Percentiles rank a stretch among this genome's conserved stretches.
These are phyloP conservation scores for Caenorhabditis drosophilae DNA, from an alignment of 2,888 invertebrate genomes.

Conservation along the genomic window DNA sequence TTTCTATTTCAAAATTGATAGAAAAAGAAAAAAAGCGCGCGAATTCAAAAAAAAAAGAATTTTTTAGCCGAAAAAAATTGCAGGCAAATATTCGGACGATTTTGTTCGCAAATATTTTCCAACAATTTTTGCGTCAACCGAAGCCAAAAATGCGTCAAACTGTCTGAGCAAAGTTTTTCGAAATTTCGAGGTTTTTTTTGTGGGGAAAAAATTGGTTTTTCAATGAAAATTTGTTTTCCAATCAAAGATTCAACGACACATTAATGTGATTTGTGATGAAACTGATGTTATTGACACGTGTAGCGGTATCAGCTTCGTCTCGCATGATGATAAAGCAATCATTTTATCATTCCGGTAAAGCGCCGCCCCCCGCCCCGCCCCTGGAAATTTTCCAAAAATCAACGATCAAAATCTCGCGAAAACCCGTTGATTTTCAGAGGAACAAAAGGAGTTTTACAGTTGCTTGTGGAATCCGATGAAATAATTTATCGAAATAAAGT, in stretches of 20 bases:
- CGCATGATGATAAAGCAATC: slow-evolving; percentile 40
- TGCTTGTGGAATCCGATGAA: slow-evolving; percentile 39
- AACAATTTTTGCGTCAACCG: slow-evolving; percentile 47
- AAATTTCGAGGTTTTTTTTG: slow-evolving; percentile 29
- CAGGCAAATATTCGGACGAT: slow-evolving; percentile 37
- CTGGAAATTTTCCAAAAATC: background rate
- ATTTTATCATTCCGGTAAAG: slow-evolving; percentile 34
- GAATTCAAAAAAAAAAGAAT: too few relatives aligned
- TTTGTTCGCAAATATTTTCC: slow-evolving; percentile 50
- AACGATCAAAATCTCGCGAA: background rate
- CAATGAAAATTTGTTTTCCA: background rate
- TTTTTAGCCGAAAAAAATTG: too few relatives aligned
- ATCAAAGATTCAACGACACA: slow-evolving; percentile 27
- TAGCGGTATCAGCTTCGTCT: slow-evolving; percentile 33
- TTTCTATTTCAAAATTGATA: too few relatives aligned
- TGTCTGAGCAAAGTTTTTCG: slow-evolving; percentile 44
- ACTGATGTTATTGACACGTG: slow-evolving; percentile 34
- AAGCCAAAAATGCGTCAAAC: slow-evolving; percentile 38
- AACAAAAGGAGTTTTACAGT: slow-evolving; percentile 31
- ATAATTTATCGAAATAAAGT: too few relatives aligned
- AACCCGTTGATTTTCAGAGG: slow-evolving; percentile 39
- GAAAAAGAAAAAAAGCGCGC: too few relatives aligned
- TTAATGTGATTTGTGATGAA: slow-evolving; percentile 32
- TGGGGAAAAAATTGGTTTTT: background rate
- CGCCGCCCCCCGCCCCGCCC: too few relatives aligned